These are phyloP conservation scores for Garrulus glandarius DNA, from an alignment of 2,797 vertebrate genomes.

Conservation along the genomic window DNA sequence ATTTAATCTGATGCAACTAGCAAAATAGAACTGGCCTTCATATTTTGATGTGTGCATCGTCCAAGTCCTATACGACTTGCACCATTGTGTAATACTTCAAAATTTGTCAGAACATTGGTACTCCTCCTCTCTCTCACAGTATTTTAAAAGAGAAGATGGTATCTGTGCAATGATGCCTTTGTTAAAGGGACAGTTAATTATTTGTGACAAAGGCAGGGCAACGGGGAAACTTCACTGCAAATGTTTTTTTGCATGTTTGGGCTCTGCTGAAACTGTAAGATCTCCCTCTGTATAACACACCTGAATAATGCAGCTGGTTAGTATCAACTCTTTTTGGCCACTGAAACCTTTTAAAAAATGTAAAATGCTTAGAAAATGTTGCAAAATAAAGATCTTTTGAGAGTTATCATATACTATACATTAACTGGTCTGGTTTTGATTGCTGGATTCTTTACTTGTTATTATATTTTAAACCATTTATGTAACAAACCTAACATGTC, in stretches of 20 bases:
- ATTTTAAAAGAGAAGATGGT: not conserved
- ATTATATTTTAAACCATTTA: not conserved
- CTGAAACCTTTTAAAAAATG: not conserved
- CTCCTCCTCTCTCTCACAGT: not conserved
- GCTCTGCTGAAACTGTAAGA: not conserved
- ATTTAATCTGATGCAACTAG: not conserved
- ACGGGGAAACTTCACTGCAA: not conserved
- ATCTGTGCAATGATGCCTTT: not conserved
- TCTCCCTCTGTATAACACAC: not conserved
- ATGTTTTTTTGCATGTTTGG: not conserved
- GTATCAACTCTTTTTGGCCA: not conserved
- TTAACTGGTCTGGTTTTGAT: not conserved
- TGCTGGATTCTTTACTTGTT: not conserved
- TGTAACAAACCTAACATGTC: not conserved
- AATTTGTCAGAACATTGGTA: not conserved
- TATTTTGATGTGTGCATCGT: not conserved
- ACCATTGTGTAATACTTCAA: not conserved
- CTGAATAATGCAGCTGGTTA: not conserved
- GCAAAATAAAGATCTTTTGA: not conserved
- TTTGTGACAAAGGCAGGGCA: not conserved
- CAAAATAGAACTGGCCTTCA: not conserved
- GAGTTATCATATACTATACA: not conserved
- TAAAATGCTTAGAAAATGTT: not conserved
- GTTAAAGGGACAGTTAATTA: not conserved
- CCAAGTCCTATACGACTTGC: not conserved